Evolutionary conservation across 2,113 vertebrate genomes (phyloP).

Genomic region (Oryzias javanicus): DNA sequence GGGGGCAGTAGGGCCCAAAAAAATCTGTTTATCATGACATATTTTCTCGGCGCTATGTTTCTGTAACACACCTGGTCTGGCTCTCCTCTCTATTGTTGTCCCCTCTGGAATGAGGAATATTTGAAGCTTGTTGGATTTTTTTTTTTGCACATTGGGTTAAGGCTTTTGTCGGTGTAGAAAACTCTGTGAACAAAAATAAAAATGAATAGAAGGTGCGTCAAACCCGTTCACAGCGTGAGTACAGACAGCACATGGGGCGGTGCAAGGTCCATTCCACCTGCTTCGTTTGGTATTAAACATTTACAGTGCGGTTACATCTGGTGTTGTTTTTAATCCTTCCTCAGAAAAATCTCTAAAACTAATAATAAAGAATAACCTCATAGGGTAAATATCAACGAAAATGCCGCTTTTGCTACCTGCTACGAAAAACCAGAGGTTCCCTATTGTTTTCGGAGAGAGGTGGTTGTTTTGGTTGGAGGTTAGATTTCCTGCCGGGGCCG

Average conservation of each 20-base stretch:
- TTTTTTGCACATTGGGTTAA: conserved; percentile 18
- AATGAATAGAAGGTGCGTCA: conserved; percentile 8
- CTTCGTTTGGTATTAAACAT: conserved; percentile 56
- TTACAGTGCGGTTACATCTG: conserved; percentile 43
- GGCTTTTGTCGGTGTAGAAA: conserved; percentile 28
- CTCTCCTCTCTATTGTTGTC: conserved; percentile 46
- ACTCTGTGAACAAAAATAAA: conserved; percentile 3
- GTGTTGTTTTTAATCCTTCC: neutral
- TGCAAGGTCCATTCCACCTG: conserved; percentile 43
- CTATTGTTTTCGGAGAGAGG: conserved; percentile 48
- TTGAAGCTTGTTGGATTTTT: conserved; percentile 3
- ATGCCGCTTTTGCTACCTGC: conserved; percentile 17
- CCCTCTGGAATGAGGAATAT: conserved; percentile 49
- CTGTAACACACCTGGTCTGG: conserved; percentile 24
- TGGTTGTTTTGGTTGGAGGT: conserved; percentile 64
- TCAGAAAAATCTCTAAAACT: neutral
- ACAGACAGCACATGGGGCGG: conserved; percentile 16
- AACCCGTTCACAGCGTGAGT: conserved; percentile 9
- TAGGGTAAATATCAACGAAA: neutral
- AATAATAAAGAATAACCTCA: neutral
- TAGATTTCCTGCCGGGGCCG: conserved; percentile 66
- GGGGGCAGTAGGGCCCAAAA: too few relatives aligned
- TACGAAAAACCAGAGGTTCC: conserved; percentile 22
- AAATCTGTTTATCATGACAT: too few relatives aligned
- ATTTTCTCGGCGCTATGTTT: conserved; percentile 4